These are phyloP conservation scores for Forbesichthys agassizii DNA, from an alignment of 2,113 vertebrate species.

Conservation along the genomic window DNA sequence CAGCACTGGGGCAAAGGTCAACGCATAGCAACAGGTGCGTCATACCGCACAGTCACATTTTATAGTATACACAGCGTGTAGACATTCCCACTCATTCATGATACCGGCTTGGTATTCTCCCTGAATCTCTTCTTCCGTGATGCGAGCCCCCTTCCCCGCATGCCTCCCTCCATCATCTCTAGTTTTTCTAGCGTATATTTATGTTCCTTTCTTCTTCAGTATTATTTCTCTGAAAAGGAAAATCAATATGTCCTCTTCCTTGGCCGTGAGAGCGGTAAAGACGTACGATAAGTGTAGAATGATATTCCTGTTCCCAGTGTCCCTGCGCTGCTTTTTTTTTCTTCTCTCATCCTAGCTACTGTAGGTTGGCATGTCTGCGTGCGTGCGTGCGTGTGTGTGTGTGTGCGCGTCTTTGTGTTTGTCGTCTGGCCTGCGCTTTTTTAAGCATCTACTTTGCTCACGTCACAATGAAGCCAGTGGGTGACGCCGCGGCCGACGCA, in stretches of 20 bases:
- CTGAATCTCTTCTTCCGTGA: constrained; percentile 15
- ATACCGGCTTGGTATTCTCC: constrained; percentile 24
- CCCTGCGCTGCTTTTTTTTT: neutral
- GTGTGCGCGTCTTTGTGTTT: neutral
- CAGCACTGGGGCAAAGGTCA: constrained; percentile 56
- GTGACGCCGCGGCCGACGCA: constrained; percentile 24
- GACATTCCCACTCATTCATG: constrained; percentile 32
- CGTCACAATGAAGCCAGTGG: constrained; percentile 34
- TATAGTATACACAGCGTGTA: constrained; percentile 6
- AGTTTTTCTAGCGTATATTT: constrained; percentile 60
- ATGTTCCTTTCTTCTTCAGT: constrained; percentile 55
- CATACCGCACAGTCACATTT: constrained; percentile 17
- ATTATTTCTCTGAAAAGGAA: constrained; percentile 64
- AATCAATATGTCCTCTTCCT: constrained; percentile 66
- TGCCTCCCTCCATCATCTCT: constrained; percentile 42
- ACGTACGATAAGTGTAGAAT: constrained; percentile 40
- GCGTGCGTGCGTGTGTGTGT: constrained; percentile 2
- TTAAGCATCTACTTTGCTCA: constrained; percentile 48
- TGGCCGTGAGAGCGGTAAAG: constrained; percentile 46
- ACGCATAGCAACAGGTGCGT: constrained; percentile 57
- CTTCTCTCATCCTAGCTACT: neutral
- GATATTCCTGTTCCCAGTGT: constrained; percentile 33
- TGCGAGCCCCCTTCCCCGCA: constrained; percentile 10
- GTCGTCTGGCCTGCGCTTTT: neutral
- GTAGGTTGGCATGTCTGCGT: constrained; percentile 1